Evolutionary conservation across 2,888 invertebrate genomes (phyloP), one percentile per base, ranked within the genome.

Genomic region (Tenthredo scrophulariae): DNA sequence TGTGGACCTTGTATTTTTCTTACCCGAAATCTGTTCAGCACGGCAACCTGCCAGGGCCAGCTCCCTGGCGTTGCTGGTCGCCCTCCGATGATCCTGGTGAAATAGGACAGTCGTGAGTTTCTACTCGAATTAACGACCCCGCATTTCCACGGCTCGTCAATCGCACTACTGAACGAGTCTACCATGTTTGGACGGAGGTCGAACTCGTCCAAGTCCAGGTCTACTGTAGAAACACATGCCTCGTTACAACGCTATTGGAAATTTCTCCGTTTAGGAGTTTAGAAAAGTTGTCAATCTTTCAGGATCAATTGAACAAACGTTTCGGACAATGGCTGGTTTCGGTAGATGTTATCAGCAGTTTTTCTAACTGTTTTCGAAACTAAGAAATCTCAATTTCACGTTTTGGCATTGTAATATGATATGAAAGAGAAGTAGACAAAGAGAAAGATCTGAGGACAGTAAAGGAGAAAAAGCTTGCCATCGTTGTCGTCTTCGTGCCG

Each of bases 41-140:
- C 96, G 83, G 97, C 98, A 29, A 98, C 98, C 94, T 98, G 98
- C 98, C 98, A 98, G 0, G 98, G 98, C 98, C 98, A 99, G 91
- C 97, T 97, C 62, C 98, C 97, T 79, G 96, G 96, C 15, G 95
- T 94, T 0, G 98, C 95, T 65, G 97, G 96, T 84, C 96, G 94
- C 0, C 98, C 98, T 0, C 98, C 98, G 85, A 98, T 97, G 86
- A 98, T 98, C 88, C 97, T 95, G 86, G 97, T 94, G 46, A 91
- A 90, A 84, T 92, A 92, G 2, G 89, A 91, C 58, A 92, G 87
- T 82, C 90, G 89, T 5, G 91, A 90, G 85, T 89, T 89, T 86
- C 90, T 92, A 3, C 88, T 89, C 4, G 85, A 65, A 65, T 86
- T 90, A 0, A 89, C 82, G 0, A 91, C 83, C 9, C 93, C 93